A percentile compares a stretch with the other conserved stretches of the same genome.
phyloP scores from a whole-genome alignment of 2,888 invertebrate species.

The Drosophila heteroneura region DNA sequence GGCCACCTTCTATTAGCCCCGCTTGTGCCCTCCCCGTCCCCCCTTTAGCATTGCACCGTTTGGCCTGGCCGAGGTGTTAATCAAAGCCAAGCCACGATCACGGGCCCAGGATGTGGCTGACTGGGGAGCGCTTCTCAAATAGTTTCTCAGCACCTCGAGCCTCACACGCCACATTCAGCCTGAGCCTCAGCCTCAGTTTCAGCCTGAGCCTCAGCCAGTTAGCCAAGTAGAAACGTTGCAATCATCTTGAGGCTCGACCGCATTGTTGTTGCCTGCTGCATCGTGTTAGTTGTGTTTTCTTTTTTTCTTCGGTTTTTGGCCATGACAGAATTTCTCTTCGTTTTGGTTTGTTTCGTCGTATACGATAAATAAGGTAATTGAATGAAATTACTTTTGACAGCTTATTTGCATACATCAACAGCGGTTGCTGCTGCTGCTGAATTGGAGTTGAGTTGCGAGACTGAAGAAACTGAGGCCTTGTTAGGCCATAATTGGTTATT shows the following conservation, averaged over 20 bases:
- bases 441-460: conserved; percentile 16
- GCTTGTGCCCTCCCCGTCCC: not conserved
- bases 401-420: conserved; percentile 80
- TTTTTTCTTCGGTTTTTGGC: conserved; percentile 56
- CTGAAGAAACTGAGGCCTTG: conserved; percentile 56
- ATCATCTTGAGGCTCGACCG: conserved; percentile 53
- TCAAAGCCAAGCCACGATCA: conserved; percentile 62
- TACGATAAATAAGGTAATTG: conserved; percentile 81
- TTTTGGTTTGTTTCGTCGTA: conserved; percentile 45
- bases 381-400: conserved; percentile 82
- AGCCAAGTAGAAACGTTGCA: conserved; percentile 54
- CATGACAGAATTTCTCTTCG: conserved; percentile 68
- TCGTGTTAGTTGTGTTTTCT: conserved; percentile 24
- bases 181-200: not conserved
- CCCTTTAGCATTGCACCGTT: not conserved
- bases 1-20: conserved; percentile 67
- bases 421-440: conserved; percentile 43
- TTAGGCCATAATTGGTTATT: conserved; percentile 80
- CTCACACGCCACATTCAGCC: conserved; percentile 25
- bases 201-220: conserved; percentile 25
- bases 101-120: conserved; percentile 52
- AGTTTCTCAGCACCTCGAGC: conserved; percentile 31
- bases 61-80: conserved; percentile 56
- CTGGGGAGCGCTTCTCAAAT: conserved; percentile 42
- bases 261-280: conserved; percentile 39